Base-by-base conservation (phyloP, 2,113 vertebrate genomes). In the cattle (Bos taurus) region DNA sequence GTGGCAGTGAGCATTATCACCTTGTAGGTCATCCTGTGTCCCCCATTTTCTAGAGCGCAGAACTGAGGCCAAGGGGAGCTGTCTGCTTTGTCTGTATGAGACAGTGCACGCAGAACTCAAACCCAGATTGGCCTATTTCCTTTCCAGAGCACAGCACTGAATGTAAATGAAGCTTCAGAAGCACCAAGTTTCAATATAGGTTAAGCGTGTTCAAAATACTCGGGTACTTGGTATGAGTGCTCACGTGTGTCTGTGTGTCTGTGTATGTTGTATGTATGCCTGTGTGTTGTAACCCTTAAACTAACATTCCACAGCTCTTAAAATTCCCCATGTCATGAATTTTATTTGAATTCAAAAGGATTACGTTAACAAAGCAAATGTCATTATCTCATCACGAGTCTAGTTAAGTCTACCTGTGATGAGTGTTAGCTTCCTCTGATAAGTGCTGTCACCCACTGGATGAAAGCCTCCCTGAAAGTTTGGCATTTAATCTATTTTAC, bases 261-360 rank as follows among this genome's bases (percentile, higher is more conserved):
- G 2, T 80, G 54, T 19, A 8, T 71, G 67, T 40, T 0, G 2
- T n/a, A 67, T 9, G 67, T 71, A 23, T 71, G n/a, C n/a, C 67
- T n/a, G 36, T 84, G 30, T 46, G 46, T 48, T 19, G 5, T 12
- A 16, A 12, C 3, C 21, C 48, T 67, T 46, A 10, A 46, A 36
- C 48, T 71, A 14, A 21, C 40, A 90, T 67, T 50, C 12, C 26
- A 82, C 26, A 64, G 56, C 50, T 93, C 57, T 86, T n/a, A 0
- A 36, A 81, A 91, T 54, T 59, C 26, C 33, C 33, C 48, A 33
- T 28, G 15, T n/a, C 80, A 67, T 46, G 25, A 3, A n/a, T 54
- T 87, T 86, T 83, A 64, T n/a, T 67, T 90, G 10, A 95, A 87
- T 50, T 90, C 59, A 90, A 14, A 67, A 57, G 6, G 19, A 93